Evolutionary conservation across 2,797 vertebrate genomes (phyloP).

Genomic region (Tauraco hartlaubi): DNA sequence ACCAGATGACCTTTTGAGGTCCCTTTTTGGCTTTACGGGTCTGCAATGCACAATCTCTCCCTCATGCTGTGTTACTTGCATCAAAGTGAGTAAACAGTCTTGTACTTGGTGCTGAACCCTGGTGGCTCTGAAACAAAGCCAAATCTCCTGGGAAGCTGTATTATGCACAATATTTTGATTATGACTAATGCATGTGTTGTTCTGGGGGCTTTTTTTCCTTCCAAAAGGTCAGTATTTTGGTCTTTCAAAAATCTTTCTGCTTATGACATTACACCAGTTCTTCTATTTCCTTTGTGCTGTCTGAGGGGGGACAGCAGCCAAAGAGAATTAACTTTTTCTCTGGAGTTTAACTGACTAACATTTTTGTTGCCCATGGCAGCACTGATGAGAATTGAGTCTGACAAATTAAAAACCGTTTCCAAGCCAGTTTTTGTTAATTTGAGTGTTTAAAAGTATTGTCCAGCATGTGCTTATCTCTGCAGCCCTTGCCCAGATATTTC

Average conservation of each 20-base stretch:
- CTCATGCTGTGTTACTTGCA: background rate
- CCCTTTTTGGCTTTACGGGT: background rate
- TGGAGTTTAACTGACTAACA: background rate
- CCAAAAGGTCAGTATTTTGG: conserved; percentile 28
- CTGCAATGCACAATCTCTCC: background rate
- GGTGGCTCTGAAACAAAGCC: conserved; percentile 36
- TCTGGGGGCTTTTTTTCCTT: background rate
- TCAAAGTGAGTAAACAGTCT: background rate
- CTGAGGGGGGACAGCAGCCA: background rate
- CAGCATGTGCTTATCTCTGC: conserved; percentile 30
- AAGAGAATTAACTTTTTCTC: background rate
- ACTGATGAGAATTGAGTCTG: background rate
- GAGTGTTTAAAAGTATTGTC: conserved; percentile 30
- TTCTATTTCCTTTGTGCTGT: background rate
- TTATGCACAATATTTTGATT: conserved; percentile 47
- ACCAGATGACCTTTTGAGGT: background rate
- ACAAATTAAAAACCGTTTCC: background rate
- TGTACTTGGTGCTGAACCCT: background rate
- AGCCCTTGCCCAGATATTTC: conserved; percentile 46
- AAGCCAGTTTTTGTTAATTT: conserved; percentile 25
- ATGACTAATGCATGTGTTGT: conserved; percentile 47
- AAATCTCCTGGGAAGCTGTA: conserved; percentile 1
- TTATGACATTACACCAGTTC: background rate
- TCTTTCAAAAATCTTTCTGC: background rate
- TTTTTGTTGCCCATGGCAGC: background rate